phyloP scores from a whole-genome alignment of 1,140 invertebrate species.

The Brachionus koreanus region DNA sequence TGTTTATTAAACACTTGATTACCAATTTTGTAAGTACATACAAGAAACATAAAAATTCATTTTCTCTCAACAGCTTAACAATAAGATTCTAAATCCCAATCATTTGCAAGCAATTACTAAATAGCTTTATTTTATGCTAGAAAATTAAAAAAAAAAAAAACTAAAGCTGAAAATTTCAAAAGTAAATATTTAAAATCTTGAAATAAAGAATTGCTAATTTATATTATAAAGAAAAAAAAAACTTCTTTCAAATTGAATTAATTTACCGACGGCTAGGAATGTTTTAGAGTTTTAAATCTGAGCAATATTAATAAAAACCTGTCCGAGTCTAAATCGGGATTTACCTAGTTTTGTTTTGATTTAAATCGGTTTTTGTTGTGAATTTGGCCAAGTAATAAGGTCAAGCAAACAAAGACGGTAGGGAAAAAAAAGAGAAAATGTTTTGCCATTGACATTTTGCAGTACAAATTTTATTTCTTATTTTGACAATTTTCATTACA shows the following conservation, averaged over 20 bases:
- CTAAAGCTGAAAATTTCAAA: not conserved
- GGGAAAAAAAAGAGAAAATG: not conserved
- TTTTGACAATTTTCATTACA: not conserved
- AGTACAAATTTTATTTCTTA: not conserved
- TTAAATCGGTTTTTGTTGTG: not conserved
- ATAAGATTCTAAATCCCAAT: not conserved
- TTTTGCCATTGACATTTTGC: not conserved
- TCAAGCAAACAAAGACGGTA: not conserved
- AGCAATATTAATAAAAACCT: not conserved
- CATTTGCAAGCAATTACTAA: not conserved
- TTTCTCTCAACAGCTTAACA: not conserved
- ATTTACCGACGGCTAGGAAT: no score
- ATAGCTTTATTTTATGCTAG: constrained; percentile 3
- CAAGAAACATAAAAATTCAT: not conserved
- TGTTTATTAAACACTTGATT: constrained; percentile 3
- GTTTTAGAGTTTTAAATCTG: not conserved
- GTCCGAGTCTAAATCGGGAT: not conserved
- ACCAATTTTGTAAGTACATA: not conserved
- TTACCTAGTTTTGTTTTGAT: constrained; percentile 21
- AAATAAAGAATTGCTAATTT: not conserved
- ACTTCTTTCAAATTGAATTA: not conserved
- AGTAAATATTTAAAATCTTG: constrained; percentile 4
- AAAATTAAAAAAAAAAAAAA: not conserved
- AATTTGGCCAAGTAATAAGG: constrained; percentile 2
- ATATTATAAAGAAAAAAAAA: not conserved